These are phyloP conservation scores for Apteryx mantelli DNA, from an alignment of 2,113 vertebrate species.

Conservation along the genomic window DNA sequence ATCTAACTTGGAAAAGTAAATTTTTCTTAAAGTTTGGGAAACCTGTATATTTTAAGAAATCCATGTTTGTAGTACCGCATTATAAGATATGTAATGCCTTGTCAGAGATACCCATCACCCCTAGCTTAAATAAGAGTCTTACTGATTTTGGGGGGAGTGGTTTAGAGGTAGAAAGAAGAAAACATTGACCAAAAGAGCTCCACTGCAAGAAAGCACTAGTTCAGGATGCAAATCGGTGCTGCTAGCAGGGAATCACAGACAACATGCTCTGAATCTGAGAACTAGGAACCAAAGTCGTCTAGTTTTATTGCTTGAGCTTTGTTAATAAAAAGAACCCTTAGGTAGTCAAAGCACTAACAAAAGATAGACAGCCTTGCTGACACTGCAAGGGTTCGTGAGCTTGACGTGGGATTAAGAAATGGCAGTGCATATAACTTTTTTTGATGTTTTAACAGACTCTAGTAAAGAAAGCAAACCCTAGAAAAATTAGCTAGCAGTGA, in stretches of 20 bases:
- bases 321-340: background rate
- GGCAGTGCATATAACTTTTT: background rate
- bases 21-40: background rate
- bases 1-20: background rate
- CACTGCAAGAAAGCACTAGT: background rate
- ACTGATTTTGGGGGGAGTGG: background rate
- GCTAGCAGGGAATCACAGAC: background rate
- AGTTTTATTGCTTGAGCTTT: background rate
- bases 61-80: background rate
- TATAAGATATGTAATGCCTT: background rate
- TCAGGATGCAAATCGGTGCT: background rate
- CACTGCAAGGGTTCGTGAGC: background rate
- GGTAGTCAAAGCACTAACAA: background rate
- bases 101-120: background rate
- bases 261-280: background rate
- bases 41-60: background rate
- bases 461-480: background rate
- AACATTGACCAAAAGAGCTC: background rate
- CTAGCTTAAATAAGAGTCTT: background rate
- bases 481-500: background rate
- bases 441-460: background rate
- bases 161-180: background rate
- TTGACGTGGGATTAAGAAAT: background rate
- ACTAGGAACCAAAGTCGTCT: background rate
- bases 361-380: background rate